Evolutionary conservation across 2,113 vertebrate species (phyloP).

Genomic region (Pachycephala philippinensis): DNA sequence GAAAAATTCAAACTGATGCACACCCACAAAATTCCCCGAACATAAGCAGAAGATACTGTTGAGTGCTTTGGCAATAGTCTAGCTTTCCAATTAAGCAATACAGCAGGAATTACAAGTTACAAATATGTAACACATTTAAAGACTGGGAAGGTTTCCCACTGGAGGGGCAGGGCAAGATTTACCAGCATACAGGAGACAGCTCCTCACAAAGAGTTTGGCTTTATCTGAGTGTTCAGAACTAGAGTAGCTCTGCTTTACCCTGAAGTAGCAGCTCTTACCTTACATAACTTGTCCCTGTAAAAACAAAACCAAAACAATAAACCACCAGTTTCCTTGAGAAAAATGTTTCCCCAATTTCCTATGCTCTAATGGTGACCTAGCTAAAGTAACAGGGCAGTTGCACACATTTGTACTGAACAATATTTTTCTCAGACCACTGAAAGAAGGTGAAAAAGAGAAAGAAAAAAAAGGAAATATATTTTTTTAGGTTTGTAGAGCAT

Average conservation of each 20-base stretch:
- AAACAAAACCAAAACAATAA: not conserved
- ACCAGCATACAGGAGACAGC: not conserved
- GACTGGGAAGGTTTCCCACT: not conserved
- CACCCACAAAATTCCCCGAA: not conserved
- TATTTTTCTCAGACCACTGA: not conserved
- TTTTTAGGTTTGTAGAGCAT: not conserved
- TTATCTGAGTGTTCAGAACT: not conserved
- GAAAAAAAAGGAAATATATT: not conserved
- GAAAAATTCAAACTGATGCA: not conserved
- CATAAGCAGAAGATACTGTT: not conserved
- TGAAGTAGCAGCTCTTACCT: not conserved
- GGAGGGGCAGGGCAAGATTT: not conserved
- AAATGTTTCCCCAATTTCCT: not conserved
- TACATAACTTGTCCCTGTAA: not conserved
- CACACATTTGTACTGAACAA: not conserved
- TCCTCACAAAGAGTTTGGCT: not conserved
- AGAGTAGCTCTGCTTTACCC: not conserved
- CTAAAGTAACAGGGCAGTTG: not conserved
- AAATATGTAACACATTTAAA: not conserved
- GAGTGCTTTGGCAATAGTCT: not conserved
- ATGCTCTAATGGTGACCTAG: not conserved
- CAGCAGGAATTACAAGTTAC: not conserved
- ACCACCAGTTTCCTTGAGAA: not conserved
- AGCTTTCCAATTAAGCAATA: not conserved
- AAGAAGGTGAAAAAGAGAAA: not conserved